These are phyloP conservation scores for Bergia puertoricense DNA, from an alignment of 92 coral and sea anemone genomes.

Conservation along the genomic window DNA sequence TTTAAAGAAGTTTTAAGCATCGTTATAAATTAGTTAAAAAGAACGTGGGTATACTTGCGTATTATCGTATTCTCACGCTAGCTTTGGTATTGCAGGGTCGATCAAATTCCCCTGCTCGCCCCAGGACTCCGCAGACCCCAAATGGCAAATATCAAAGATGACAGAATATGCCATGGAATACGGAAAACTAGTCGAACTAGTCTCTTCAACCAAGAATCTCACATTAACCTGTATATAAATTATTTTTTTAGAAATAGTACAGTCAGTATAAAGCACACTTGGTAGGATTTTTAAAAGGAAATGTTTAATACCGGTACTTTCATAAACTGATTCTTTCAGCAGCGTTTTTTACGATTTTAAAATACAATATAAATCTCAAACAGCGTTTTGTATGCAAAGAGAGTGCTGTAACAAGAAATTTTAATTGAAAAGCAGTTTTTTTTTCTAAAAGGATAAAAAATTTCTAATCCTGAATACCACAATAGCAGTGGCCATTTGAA, in stretches of 20 bases:
- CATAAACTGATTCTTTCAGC: not conserved
- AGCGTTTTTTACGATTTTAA: not conserved
- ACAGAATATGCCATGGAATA: not conserved
- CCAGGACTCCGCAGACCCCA: slow-evolving; percentile 34
- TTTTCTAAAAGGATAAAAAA: not conserved
- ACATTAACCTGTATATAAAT: not conserved
- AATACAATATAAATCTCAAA: too few species aligned
- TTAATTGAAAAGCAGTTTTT: too few species aligned
- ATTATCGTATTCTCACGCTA: too few species aligned
- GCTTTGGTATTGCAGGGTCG: slow-evolving; percentile 26
- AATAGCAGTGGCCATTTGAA: too few species aligned
- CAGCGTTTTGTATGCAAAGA: too few species aligned
- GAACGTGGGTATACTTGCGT: too few species aligned
- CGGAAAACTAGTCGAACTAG: too few species aligned
- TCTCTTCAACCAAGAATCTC: not conserved
- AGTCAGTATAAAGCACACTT: not conserved
- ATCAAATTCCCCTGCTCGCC: slow-evolving; percentile 24
- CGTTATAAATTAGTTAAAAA: not conserved
- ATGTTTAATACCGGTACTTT: not conserved
- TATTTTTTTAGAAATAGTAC: too few species aligned
- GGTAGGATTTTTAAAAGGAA: not conserved
- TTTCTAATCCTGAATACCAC: too few species aligned
- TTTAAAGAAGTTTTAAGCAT: not conserved
- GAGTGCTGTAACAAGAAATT: not conserved
- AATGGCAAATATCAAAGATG: slow-evolving; percentile 37